phyloP scores from a whole-genome alignment of 2,888 invertebrate genomes.

The Eristalis tenax region DNA sequence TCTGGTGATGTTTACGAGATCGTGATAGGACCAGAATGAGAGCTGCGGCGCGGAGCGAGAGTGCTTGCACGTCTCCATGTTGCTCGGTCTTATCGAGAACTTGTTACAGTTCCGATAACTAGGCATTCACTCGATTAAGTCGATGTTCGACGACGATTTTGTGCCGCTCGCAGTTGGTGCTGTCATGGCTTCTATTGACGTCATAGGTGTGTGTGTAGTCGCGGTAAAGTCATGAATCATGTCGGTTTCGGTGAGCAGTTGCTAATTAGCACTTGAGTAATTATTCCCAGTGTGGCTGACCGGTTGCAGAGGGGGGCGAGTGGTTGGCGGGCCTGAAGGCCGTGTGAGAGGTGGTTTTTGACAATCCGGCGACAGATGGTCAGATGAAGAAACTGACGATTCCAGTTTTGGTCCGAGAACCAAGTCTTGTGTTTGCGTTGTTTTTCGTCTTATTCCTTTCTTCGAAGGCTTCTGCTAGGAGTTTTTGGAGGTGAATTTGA shows the following conservation, averaged over 20 bases:
- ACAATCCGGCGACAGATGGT: too few species aligned
- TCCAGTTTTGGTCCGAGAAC: too few species aligned
- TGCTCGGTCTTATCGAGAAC: conserved; percentile 33
- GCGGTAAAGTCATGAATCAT: neutral
- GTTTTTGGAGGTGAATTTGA: too few species aligned
- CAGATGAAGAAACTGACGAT: too few species aligned
- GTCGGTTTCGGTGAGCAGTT: neutral
- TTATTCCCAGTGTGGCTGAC: neutral
- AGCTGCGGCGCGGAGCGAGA: neutral
- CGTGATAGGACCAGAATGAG: conserved; percentile 13
- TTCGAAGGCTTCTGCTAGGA: too few species aligned
- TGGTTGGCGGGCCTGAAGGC: neutral
- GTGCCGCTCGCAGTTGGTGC: conserved; percentile 19
- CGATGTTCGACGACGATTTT: conserved; percentile 1
- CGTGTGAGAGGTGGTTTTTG: neutral
- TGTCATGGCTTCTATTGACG: conserved; percentile 74
- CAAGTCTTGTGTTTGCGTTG: too few species aligned
- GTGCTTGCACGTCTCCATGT: neutral
- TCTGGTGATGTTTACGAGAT: conserved; percentile 41
- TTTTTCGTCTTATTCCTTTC: too few species aligned
- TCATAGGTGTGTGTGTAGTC: conserved; percentile 50
- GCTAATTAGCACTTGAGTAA: neutral
- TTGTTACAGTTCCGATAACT: conserved; percentile 38
- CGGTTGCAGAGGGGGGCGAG: neutral
- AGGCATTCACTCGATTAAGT: conserved; percentile 19